Evolutionary conservation across 1,140 invertebrate species (phyloP).

Genomic region (Calliopsis andreniformis): DNA sequence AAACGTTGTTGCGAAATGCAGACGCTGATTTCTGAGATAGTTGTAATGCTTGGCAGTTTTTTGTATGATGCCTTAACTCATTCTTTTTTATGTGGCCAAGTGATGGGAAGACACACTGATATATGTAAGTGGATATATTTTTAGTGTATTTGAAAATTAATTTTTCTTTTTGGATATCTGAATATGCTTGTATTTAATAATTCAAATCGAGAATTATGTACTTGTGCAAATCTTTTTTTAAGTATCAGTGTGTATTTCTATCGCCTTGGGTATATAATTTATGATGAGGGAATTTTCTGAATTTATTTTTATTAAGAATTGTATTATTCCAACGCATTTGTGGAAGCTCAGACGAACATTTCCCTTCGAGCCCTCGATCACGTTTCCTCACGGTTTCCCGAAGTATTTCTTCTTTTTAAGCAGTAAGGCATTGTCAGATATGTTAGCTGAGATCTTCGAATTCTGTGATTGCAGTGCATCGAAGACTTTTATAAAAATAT

Average conservation of each 20-base stretch:
- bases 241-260: too few species aligned
- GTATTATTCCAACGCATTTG: too few species aligned
- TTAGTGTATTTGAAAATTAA: too few species aligned
- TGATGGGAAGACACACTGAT: too few species aligned
- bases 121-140: too few species aligned
- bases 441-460: conserved; percentile 79
- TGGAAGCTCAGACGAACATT: not conserved
- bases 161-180: too few species aligned
- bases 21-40: not conserved
- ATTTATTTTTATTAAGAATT: too few species aligned
- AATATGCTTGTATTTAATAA: too few species aligned
- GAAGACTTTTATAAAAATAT: conserved; percentile 81
- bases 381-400: conserved; percentile 6
- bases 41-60: conserved; percentile 37
- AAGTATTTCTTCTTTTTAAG: conserved; percentile 64
- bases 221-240: too few species aligned
- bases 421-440: conserved; percentile 82
- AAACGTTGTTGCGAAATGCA: conserved; percentile 3
- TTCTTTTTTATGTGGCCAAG: not conserved
- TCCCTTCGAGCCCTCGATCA: conserved; percentile 3
- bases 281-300: too few species aligned
- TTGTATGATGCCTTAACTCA: not conserved
- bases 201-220: too few species aligned
- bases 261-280: too few species aligned
- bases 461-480: conserved; percentile 75